Conservation (phyloP, 2,797 vertebrate species). For the Dipus sagitta region DNA sequence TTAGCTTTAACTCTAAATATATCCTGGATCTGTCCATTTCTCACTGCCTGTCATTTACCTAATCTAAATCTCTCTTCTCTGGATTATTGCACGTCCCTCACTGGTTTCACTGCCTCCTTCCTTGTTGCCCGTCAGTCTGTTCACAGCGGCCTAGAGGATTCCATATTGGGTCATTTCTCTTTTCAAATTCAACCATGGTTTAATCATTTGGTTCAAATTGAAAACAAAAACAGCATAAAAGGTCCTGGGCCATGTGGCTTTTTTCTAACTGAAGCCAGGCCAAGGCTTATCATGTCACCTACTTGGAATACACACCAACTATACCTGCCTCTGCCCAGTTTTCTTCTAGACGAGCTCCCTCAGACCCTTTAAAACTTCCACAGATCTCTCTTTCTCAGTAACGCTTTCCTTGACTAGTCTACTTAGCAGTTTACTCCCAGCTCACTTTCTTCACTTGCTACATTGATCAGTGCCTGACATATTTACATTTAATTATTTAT, state of each 20-base stretch:
- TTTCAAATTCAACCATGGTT: not conserved
- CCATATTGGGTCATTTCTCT: not conserved
- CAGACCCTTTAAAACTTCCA: not conserved
- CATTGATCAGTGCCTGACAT: not conserved
- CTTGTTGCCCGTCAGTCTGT: not conserved
- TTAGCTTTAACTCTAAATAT: not conserved
- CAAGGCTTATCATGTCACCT: not conserved
- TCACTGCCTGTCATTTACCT: not conserved
- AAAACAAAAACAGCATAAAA: not conserved
- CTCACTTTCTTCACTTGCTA: not conserved
- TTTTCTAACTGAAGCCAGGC: not conserved
- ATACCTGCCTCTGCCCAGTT: not conserved
- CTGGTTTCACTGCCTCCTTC: not conserved
- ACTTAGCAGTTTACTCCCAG: not conserved
- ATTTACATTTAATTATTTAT: not conserved
- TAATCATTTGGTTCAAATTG: not conserved
- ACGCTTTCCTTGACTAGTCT: not conserved
- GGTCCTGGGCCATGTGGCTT: not conserved
- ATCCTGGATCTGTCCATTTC: not conserved
- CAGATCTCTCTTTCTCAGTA: not conserved
- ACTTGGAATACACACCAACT: not conserved
- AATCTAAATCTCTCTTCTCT: not conserved
- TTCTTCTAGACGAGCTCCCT: not conserved
- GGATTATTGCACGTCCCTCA: not conserved
- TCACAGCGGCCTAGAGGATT: not conserved